Evolutionary conservation across 1,140 invertebrate genomes (phyloP).

Genomic region (Lethocerus indicus): DNA sequence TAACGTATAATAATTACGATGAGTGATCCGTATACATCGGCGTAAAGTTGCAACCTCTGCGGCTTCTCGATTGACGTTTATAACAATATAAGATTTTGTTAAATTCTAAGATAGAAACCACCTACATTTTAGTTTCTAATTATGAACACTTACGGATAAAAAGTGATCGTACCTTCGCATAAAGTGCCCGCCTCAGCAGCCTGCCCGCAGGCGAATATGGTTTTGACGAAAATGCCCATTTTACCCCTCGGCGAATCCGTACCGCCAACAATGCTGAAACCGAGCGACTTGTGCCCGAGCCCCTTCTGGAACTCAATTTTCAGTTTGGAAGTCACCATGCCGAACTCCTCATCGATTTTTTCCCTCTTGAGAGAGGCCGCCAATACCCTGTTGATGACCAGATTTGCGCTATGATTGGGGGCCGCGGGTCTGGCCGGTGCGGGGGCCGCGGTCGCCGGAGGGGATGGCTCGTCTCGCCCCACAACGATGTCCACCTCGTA

Average conservation of each 20-base stretch:
- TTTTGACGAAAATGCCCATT: constrained; percentile 56
- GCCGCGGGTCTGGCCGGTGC: too few species aligned
- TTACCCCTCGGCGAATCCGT: constrained; percentile 48
- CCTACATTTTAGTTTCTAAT: too few species aligned
- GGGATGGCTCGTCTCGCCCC: too few species aligned
- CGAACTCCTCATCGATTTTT: background rate
- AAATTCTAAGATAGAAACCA: too few species aligned
- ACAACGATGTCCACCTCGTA: background rate
- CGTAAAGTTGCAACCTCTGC: too few species aligned
- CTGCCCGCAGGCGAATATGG: constrained; percentile 49
- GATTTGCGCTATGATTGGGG: background rate
- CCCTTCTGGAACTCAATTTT: constrained; percentile 44
- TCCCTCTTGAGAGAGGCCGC: background rate
- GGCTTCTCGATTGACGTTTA: too few species aligned
- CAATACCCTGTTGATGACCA: background rate
- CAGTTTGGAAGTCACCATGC: background rate
- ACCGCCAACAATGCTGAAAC: constrained; percentile 81
- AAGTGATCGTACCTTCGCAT: constrained; percentile 60
- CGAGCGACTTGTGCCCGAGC: constrained; percentile 64
- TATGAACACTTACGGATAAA: too few species aligned
- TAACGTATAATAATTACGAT: too few species aligned
- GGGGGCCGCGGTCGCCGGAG: too few species aligned
- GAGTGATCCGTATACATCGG: too few species aligned
- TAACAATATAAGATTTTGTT: too few species aligned
- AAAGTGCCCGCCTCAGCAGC: constrained; percentile 46